Evolutionary conservation across 2,113 vertebrate species (phyloP).

Genomic region (Sceloporus tristichus): DNA sequence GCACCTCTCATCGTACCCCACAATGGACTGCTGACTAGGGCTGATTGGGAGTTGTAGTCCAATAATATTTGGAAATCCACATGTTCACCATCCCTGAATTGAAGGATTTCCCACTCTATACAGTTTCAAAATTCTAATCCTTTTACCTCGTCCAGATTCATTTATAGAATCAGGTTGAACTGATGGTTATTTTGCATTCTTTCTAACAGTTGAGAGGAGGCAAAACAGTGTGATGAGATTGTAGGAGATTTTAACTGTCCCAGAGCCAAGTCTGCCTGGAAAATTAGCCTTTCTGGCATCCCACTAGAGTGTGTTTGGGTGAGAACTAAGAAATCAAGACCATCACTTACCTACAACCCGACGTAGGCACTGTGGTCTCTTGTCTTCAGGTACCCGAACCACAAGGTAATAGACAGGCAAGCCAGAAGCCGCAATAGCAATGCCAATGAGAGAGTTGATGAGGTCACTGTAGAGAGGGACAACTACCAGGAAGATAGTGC

Average conservation of each 20-base stretch:
- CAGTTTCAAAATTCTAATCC: too few relatives aligned
- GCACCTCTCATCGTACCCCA: too few relatives aligned
- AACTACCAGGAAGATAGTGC: conserved; percentile 90
- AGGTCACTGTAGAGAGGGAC: conserved; percentile 92
- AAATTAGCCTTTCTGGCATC: neutral
- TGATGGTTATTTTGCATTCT: neutral
- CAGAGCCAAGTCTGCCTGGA: neutral
- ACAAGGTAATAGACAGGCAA: conserved; percentile 90
- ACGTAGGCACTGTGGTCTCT: conserved; percentile 80
- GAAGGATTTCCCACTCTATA: too few relatives aligned
- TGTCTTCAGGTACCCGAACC: conserved; percentile 80
- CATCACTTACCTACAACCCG: conserved; percentile 78
- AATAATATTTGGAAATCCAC: too few relatives aligned
- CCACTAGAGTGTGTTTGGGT: fast-evolving
- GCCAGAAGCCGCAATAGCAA: conserved; percentile 88
- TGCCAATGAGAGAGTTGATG: conserved; percentile 89
- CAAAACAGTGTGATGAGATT: too few relatives aligned
- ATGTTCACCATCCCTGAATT: too few relatives aligned
- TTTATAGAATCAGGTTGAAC: too few relatives aligned
- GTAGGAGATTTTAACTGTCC: neutral
- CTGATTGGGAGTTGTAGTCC: too few relatives aligned
- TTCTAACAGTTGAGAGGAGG: neutral
- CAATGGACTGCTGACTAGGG: too few relatives aligned
- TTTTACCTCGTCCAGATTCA: too few relatives aligned
- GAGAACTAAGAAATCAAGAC: neutral